These are phyloP conservation scores for Drymodes brunneopygia DNA, from an alignment of 2,113 vertebrate genomes.

Conservation along the genomic window DNA sequence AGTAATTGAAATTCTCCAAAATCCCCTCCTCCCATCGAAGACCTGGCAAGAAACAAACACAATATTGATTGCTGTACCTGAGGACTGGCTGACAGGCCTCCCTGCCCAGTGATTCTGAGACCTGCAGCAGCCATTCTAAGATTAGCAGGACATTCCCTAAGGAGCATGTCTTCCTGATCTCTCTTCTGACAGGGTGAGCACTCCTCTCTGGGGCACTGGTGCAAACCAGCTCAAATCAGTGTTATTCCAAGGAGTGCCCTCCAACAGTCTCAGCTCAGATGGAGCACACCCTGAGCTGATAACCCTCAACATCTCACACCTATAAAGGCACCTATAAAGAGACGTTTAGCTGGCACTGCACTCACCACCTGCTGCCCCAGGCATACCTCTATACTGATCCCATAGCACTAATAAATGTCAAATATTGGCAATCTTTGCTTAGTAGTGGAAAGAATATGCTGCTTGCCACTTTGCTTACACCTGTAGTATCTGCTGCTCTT, in stretches of 20 bases:
- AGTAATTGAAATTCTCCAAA: conserved; percentile 14
- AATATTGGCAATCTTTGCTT: not conserved
- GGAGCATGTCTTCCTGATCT: not conserved
- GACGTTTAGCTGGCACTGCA: not conserved
- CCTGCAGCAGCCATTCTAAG: not conserved
- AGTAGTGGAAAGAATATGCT: not conserved
- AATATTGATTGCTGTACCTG: not conserved
- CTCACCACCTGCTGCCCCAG: not conserved
- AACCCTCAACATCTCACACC: not conserved
- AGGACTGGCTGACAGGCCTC: not conserved
- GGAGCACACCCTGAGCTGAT: not conserved
- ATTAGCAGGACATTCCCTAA: not conserved
- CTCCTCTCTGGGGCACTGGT: not conserved
- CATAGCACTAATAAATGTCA: not conserved
- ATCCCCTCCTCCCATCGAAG: not conserved
- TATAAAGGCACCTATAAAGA: not conserved
- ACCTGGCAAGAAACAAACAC: not conserved
- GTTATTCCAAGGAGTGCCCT: not conserved
- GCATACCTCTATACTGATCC: not conserved
- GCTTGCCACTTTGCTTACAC: not conserved
- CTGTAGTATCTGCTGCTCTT: not conserved
- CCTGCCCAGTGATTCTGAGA: not conserved
- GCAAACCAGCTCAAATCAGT: not conserved
- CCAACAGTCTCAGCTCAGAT: not conserved
- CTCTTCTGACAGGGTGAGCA: not conserved